phyloP scores from a whole-genome alignment of 37 sponge, comb jelly and placozoan genomes.

The Geodia barretti region DNA sequence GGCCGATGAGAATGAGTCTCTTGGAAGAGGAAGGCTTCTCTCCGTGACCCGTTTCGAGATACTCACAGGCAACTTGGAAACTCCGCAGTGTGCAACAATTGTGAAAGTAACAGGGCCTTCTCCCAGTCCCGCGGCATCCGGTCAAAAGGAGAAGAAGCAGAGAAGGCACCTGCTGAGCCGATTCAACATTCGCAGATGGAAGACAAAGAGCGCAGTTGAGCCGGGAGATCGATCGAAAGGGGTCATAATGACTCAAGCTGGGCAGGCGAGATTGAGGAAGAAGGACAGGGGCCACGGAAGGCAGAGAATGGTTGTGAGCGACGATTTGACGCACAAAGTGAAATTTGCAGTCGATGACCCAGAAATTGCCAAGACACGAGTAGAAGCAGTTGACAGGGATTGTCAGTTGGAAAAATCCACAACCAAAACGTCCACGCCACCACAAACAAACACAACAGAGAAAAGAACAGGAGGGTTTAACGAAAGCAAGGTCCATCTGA shows the following conservation, averaged over 20 bases:
- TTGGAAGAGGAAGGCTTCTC: not conserved
- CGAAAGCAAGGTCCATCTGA: not conserved
- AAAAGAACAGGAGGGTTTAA: not conserved
- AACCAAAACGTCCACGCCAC: not conserved
- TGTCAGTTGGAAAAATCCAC: not conserved
- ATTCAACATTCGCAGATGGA: not conserved
- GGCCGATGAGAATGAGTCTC: not conserved
- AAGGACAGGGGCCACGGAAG: not conserved
- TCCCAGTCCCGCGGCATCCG: too few relatives aligned
- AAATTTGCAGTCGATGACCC: not conserved
- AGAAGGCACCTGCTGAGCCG: not conserved
- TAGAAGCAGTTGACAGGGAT: too few relatives aligned
- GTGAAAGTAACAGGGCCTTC: not conserved
- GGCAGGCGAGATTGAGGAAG: not conserved
- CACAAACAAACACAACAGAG: not conserved
- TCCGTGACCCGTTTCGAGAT: not conserved
- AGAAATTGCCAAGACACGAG: too few relatives aligned
- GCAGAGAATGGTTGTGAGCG: not conserved
- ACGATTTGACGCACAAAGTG: not conserved
- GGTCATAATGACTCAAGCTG: not conserved
- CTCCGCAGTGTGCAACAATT: not conserved
- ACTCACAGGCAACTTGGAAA: not conserved
- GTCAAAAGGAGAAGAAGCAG: not conserved
- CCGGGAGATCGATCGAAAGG: not conserved
- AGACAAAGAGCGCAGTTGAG: not conserved